Percentiles rank a stretch among this genome's conserved stretches.
phyloP scores from a whole-genome alignment of 2,888 invertebrate genomes.

The Phania funesta region DNA sequence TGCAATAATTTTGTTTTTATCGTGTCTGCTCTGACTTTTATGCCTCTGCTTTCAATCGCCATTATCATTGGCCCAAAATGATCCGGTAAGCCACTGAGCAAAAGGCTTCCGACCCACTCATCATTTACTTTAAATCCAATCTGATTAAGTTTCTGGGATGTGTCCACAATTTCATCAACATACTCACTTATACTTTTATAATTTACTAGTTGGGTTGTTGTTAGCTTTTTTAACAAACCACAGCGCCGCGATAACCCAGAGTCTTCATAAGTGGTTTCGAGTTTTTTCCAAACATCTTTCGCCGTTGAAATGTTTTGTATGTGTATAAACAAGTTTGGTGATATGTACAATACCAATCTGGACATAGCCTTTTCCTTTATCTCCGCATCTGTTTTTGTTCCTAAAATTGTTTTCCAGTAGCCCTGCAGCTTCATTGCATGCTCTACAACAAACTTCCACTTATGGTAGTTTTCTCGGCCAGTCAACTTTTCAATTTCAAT shows the following conservation, averaged over 20 bases:
- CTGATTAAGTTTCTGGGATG: background rate
- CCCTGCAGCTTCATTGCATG: background rate
- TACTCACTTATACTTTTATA: too few species aligned
- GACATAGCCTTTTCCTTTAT: background rate
- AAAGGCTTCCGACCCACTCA: too few species aligned
- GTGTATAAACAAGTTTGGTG: background rate
- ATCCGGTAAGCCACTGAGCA: background rate
- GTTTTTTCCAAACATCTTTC: background rate
- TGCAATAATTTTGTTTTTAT: background rate
- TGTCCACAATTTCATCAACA: background rate
- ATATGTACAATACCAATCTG: background rate
- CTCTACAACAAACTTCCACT: background rate
- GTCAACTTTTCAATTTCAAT: background rate
- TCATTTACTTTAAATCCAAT: background rate
- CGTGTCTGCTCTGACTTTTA: constrained; percentile 4
- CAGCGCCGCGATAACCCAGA: background rate
- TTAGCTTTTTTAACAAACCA: background rate
- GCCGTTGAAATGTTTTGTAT: background rate
- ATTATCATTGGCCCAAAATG: constrained; percentile 49
- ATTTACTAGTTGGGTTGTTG: too few species aligned
- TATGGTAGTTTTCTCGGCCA: background rate
- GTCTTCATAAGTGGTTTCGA: background rate
- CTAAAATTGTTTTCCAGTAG: background rate
- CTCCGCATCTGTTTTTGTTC: background rate
- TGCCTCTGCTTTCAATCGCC: constrained; percentile 13